Evolutionary conservation across 2,888 invertebrate genomes (phyloP).

Genomic region (Eilema griseolum): DNA sequence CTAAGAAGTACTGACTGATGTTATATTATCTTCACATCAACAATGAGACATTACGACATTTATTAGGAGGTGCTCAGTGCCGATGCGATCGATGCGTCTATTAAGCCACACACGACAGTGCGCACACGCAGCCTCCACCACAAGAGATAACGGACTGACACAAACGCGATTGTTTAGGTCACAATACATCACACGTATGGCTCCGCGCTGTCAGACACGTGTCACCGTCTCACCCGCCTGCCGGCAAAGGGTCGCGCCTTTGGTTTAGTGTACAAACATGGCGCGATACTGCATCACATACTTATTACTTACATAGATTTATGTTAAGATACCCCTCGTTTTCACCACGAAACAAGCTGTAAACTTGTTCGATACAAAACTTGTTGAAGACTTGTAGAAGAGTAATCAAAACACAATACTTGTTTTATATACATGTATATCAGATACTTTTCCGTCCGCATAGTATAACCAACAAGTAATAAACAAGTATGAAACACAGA

Average conservation of each 20-base stretch:
- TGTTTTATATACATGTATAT: no score
- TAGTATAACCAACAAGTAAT: no score
- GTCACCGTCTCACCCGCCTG: not conserved
- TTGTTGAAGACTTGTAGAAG: no score
- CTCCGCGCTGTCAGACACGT: not conserved
- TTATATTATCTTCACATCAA: not conserved
- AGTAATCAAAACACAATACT: no score
- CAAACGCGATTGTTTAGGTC: not conserved
- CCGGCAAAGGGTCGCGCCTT: not conserved
- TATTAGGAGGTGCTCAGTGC: not conserved
- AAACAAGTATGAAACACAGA: no score
- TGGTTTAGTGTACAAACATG: not conserved
- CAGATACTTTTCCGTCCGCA: no score
- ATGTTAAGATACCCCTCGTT: no score
- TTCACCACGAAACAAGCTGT: no score
- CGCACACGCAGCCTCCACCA: not conserved
- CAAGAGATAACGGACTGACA: not conserved
- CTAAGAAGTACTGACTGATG: not conserved
- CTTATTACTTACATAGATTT: not conserved
- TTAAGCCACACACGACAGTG: not conserved
- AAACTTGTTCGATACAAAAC: no score
- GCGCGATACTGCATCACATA: not conserved
- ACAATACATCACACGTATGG: not conserved
- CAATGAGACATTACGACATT: not conserved
- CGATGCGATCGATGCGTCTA: not conserved